Conservation (phyloP, 2,888 invertebrate genomes). For the Aphrophora alni region DNA sequence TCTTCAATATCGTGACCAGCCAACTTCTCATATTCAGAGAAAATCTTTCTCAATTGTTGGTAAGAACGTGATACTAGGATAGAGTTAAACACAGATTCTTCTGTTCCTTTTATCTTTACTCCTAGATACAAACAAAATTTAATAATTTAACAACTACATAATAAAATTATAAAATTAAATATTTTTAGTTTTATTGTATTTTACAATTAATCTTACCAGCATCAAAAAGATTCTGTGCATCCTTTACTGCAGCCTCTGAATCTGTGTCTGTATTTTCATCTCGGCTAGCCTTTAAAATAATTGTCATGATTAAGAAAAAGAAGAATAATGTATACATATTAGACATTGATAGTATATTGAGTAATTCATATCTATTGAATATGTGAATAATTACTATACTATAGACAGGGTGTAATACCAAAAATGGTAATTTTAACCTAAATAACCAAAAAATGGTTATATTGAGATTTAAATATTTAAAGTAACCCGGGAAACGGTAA, state of each 20-base stretch:
- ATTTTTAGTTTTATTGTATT: neutral
- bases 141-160: neutral
- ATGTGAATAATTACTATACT: too few relatives aligned
- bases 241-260: conserved; percentile 58
- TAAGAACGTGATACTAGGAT: conserved; percentile 87
- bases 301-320: neutral
- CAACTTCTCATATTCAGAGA: conserved; percentile 82
- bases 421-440: too few relatives aligned
- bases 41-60: conserved; percentile 84
- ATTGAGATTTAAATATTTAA: too few relatives aligned
- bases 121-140: conserved; percentile 48
- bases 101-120: conserved; percentile 87
- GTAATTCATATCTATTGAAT: too few relatives aligned
- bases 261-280: conserved; percentile 61
- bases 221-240: conserved; percentile 57
- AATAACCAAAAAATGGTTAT: too few relatives aligned
- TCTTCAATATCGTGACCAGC: conserved; percentile 84
- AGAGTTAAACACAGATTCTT: conserved; percentile 85
- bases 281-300: conserved; percentile 57
- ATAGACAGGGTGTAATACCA: too few relatives aligned
- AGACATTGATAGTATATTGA: too few relatives aligned
- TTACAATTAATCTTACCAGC: conserved; percentile 52
- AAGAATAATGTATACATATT: too few relatives aligned
- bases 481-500: too few relatives aligned
- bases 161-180: neutral